These are phyloP conservation scores for Pantherophis guttatus DNA, from an alignment of 2,113 vertebrate genomes.

Conservation along the genomic window DNA sequence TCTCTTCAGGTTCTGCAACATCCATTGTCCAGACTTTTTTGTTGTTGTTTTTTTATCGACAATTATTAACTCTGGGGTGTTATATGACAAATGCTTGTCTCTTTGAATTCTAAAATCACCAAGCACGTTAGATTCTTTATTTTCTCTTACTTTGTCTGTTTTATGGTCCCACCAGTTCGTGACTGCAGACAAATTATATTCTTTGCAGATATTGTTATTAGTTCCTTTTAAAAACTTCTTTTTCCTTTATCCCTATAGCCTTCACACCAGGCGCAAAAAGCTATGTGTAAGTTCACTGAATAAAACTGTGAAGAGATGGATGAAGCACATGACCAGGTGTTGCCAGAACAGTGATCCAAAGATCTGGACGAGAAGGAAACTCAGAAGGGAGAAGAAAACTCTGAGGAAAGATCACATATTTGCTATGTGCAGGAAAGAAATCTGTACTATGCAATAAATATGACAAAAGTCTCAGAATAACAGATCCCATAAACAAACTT, in stretches of 20 bases:
- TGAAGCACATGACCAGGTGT: slow-evolving; percentile 53
- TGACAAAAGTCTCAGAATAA: not conserved
- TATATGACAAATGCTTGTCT: not conserved
- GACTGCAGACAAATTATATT: not conserved
- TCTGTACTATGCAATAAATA: fast-evolving
- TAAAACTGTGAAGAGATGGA: slow-evolving; percentile 55
- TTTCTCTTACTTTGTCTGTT: not conserved
- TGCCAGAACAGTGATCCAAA: not conserved
- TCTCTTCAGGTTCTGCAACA: not conserved
- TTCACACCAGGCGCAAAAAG: slow-evolving; percentile 61
- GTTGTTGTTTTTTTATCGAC: not conserved
- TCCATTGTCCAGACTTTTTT: not conserved
- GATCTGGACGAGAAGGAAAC: slow-evolving; percentile 39
- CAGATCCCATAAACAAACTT: not conserved
- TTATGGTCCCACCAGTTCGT: not conserved
- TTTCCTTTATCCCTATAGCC: slow-evolving; percentile 46
- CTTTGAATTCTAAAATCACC: not conserved
- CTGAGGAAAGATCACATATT: not conserved
- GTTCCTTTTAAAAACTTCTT: not conserved
- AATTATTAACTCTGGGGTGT: not conserved
- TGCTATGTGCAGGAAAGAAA: slow-evolving; percentile 5
- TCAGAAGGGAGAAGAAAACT: not conserved
- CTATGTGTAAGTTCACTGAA: slow-evolving; percentile 65
- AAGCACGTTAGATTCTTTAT: not conserved
- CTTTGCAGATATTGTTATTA: not conserved